phyloP scores from a whole-genome alignment of 1,140 invertebrate genomes.

The Panagrolaimus sp. region DNA sequence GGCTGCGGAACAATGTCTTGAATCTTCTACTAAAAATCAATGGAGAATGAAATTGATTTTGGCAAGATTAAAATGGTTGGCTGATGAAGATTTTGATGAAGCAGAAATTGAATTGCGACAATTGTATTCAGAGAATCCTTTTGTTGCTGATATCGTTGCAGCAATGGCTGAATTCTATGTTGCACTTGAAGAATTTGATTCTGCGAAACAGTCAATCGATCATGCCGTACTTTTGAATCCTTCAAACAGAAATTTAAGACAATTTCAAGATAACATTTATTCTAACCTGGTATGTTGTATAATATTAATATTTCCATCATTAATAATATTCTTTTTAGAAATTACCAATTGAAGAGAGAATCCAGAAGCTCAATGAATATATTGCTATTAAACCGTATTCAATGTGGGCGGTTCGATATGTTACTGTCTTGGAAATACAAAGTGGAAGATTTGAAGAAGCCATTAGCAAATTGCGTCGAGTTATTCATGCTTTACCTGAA shows the following conservation, averaged over 20 bases:
- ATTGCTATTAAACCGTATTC: neutral
- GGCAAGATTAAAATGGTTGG: neutral
- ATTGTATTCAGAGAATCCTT: neutral
- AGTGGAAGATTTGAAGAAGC: slow-evolving; percentile 1
- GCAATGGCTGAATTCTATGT: neutral
- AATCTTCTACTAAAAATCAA: neutral
- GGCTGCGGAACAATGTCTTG: neutral
- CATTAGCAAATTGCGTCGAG: neutral
- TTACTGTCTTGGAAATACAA: neutral
- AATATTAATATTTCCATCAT: neutral
- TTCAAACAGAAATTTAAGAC: neutral
- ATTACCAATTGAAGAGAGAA: neutral
- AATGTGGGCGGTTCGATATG: slow-evolving; percentile 9
- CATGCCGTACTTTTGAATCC: neutral
- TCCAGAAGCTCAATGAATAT: neutral
- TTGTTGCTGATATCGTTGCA: neutral
- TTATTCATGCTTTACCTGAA: neutral
- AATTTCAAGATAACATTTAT: slow-evolving; percentile 9
- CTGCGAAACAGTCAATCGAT: neutral
- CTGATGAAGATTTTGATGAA: slow-evolving; percentile 9
- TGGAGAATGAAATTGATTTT: slow-evolving; percentile 9
- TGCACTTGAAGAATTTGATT: neutral
- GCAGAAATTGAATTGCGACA: neutral
- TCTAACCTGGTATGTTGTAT: neutral
- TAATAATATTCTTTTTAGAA: neutral